Base-by-base conservation (phyloP, 2,888 invertebrate species). In the Nematopogon swammerdamellus region DNA sequence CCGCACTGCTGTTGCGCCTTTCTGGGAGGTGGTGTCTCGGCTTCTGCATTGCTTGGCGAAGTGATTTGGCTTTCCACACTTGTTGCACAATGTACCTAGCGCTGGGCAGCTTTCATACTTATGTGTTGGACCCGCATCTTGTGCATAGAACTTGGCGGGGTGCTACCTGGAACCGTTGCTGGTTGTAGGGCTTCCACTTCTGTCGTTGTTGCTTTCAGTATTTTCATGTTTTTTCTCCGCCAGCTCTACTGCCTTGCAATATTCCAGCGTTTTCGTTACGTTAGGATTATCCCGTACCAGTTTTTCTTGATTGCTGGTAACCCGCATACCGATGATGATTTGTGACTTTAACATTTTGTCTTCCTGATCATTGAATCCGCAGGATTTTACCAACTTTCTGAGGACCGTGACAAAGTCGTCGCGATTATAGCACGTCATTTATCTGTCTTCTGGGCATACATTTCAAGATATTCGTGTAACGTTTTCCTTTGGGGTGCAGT, bases 21-120 rank as follows among this genome's bases (percentile, higher is more conserved):
- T 36, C 36, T 36, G 36, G 36, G 36, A 36, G 4, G 36, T 8
- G 36, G 36, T 36, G 36, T 8, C 36, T 36, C 36, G 8, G 36
- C 36, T 36, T 36, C 36, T 36, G 36, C 30, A 30, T 36, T 47
- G 36, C 14, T 36, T 36, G 16, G 18, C 30, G 18, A 47, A 47
- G 18, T 47, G 47, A 30, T 47, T 47, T 11, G 19, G 18, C 18
- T 47, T 47, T n/a, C 47, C 47, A 18, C 47, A 47, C 18, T 47
- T 47, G 14, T 17, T 47, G 19, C 47, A 47, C 18, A 36, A 36
- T 47, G 30, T 47, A 14, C 47, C 47, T 36, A 18, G 25, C 14
- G 47, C 47, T 30, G 47, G 47, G 16, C 47, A 47, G 14, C 18
- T 47, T 18, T 18, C 18, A 10, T 18, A 3, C 19, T 16, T 30